Evolutionary conservation across 2,113 vertebrate species (phyloP).

Genomic region (Odontophorus gujanensis): DNA sequence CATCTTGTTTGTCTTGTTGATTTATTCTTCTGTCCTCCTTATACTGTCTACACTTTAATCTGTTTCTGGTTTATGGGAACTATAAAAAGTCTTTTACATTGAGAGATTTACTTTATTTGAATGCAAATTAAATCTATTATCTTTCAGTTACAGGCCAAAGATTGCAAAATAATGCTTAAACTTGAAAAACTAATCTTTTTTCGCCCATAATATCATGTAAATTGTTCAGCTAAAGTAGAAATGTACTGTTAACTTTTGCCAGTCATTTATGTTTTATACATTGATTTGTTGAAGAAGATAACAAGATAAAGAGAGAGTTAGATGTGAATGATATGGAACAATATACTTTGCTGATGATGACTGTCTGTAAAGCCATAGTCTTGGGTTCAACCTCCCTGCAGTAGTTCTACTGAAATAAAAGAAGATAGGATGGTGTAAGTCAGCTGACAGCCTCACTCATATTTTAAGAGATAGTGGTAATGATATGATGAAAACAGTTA

Average conservation of each 20-base stretch:
- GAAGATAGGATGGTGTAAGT: not conserved
- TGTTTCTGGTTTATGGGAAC: conserved; percentile 73
- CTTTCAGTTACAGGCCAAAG: conserved; percentile 79
- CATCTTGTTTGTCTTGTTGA: conserved; percentile 70
- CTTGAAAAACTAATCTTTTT: conserved; percentile 42
- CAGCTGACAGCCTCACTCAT: not conserved
- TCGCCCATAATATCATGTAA: conserved; percentile 12
- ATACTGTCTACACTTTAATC: conserved; percentile 71
- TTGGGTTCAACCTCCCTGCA: not conserved
- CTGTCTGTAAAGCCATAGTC: not conserved
- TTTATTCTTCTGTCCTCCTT: conserved; percentile 63
- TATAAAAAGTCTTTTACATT: conserved; percentile 75
- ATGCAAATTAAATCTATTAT: conserved; percentile 80
- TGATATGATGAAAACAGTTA: not conserved
- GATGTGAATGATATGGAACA: conserved; percentile 11
- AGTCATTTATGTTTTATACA: conserved; percentile 4
- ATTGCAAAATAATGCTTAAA: conserved; percentile 71
- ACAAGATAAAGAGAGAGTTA: conserved; percentile 1
- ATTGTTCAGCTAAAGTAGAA: conserved; percentile 59
- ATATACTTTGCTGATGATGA: not conserved
- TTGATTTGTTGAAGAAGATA: conserved; percentile 47
- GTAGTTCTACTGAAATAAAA: not conserved
- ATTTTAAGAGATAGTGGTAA: not conserved
- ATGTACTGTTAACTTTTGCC: conserved; percentile 58
- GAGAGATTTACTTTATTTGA: conserved; percentile 77